These are phyloP conservation scores for Globia sparganii DNA, from an alignment of 2,888 invertebrate genomes.

Conservation along the genomic window DNA sequence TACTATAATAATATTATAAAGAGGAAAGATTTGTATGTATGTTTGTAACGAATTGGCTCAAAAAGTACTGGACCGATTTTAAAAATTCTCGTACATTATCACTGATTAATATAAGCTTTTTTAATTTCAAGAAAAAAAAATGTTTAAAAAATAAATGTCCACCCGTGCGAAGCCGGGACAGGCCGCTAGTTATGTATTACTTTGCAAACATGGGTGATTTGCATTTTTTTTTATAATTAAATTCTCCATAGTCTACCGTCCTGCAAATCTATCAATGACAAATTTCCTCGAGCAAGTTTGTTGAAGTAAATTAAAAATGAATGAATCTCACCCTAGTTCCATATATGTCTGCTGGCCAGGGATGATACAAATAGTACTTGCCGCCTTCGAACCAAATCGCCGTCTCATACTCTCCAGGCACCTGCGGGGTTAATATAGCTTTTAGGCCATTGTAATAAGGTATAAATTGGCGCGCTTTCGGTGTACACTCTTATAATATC, in stretches of 20 bases:
- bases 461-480: neutral
- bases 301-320: neutral
- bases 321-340: conserved; percentile 78
- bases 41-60: too few relatives aligned
- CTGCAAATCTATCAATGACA: neutral
- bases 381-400: conserved; percentile 91
- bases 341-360: conserved; percentile 86
- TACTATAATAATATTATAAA: too few relatives aligned
- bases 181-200: too few relatives aligned
- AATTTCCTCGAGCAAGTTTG: neutral
- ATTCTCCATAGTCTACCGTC: neutral
- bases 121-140: too few relatives aligned
- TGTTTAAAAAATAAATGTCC: too few relatives aligned
- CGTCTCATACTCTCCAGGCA: conserved; percentile 86
- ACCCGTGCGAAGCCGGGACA: too few relatives aligned
- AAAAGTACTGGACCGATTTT: too few relatives aligned
- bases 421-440: conserved; percentile 69
- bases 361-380: conserved; percentile 91
- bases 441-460: neutral
- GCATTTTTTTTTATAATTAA: too few relatives aligned
- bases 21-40: too few relatives aligned
- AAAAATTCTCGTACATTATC: too few relatives aligned
- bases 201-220: too few relatives aligned
- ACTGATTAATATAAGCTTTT: too few relatives aligned
- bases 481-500: neutral